Percentiles rank a stretch among this genome's conserved stretches.
phyloP scores from a whole-genome alignment of 2,113 vertebrate species.

The Cyprinus carpio region DNA sequence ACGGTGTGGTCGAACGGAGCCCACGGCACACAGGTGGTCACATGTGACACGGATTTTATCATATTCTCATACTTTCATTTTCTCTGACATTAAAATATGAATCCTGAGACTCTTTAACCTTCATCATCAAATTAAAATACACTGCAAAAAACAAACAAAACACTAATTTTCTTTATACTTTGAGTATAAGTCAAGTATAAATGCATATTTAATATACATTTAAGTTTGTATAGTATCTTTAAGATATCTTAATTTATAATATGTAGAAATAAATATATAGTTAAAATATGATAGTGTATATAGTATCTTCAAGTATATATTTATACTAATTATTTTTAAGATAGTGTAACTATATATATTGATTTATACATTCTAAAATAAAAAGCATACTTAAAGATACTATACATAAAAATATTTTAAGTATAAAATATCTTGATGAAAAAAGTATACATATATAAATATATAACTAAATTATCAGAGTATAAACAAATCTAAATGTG shows the following conservation, averaged over 20 bases:
- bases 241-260: neutral
- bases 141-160: neutral
- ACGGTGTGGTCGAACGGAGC: too few relatives aligned
- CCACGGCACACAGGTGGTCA: too few relatives aligned
- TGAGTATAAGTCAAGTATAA: neutral
- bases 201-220: neutral
- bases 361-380: too few relatives aligned
- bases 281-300: neutral
- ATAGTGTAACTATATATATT: too few relatives aligned
- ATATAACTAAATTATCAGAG: too few relatives aligned
- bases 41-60: neutral
- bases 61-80: neutral
- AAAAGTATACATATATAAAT: too few relatives aligned
- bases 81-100: constrained; percentile 15
- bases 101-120: neutral
- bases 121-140: neutral
- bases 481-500: too few relatives aligned
- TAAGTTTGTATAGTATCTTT: neutral
- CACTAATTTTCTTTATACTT: neutral
- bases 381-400: too few relatives aligned
- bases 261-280: neutral
- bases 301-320: too few relatives aligned
- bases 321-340: too few relatives aligned
- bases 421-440: too few relatives aligned
- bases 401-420: too few relatives aligned